Percentiles rank a stretch among this genome's conserved stretches.
Evolutionary conservation across 1,140 invertebrate genomes (phyloP).

Genomic region (Psilanteris sp.): DNA sequence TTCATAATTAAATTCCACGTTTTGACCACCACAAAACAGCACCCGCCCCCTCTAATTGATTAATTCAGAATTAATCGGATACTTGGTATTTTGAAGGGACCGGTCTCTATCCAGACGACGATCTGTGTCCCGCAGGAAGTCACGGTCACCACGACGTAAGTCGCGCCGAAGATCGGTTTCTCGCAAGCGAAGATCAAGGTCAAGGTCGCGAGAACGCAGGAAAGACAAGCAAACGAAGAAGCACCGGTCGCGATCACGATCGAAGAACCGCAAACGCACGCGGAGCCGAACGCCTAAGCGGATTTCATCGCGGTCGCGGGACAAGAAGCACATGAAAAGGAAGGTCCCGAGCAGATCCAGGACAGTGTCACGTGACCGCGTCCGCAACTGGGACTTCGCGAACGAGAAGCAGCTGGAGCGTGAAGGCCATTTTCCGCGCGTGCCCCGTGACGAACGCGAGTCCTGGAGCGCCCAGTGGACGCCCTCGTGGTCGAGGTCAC

Average conservation of each 20-base stretch:
- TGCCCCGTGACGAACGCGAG: constrained; percentile 63
- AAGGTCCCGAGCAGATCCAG: constrained; percentile 70
- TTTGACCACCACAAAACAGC: too few species aligned
- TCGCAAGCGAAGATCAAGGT: constrained; percentile 66
- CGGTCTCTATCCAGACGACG: constrained; percentile 71
- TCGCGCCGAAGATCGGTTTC: constrained; percentile 68
- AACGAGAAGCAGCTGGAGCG: constrained; percentile 69
- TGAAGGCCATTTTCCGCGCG: constrained; percentile 54
- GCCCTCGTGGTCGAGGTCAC: constrained; percentile 78
- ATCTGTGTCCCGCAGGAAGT: constrained; percentile 66
- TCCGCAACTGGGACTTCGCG: constrained; percentile 71
- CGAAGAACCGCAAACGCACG: constrained; percentile 65
- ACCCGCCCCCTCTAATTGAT: too few species aligned
- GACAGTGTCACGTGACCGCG: constrained; percentile 68
- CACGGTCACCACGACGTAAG: constrained; percentile 70
- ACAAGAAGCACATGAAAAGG: constrained; percentile 72
- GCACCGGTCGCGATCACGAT: constrained; percentile 72
- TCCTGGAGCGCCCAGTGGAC: constrained; percentile 77
- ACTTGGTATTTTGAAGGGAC: constrained; percentile 68
- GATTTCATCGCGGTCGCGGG: constrained; percentile 64
- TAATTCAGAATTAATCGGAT: too few species aligned
- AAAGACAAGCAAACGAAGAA: constrained; percentile 73
- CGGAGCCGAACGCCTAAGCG: constrained; percentile 53
- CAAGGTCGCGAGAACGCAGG: constrained; percentile 70
- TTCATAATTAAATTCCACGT: too few species aligned